These are phyloP conservation scores for Euphydryas editha DNA, from an alignment of 2,888 invertebrate genomes.

Conservation along the genomic window DNA sequence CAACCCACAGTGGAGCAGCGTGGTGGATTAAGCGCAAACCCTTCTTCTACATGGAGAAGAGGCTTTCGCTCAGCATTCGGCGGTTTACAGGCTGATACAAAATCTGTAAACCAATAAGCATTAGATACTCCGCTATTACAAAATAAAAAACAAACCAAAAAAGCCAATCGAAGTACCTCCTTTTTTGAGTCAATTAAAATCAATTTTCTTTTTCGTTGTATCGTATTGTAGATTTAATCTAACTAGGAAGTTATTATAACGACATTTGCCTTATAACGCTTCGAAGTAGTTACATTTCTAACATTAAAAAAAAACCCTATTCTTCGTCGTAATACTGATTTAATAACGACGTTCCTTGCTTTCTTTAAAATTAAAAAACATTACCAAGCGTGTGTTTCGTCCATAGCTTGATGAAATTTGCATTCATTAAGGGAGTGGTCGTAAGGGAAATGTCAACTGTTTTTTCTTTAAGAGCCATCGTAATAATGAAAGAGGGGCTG, in stretches of 20 bases:
- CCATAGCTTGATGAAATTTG: conserved; percentile 70
- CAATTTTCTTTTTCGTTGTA: neutral
- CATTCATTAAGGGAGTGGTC: conserved; percentile 72
- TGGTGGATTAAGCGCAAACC: too few species aligned
- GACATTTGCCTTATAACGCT: conserved; percentile 3
- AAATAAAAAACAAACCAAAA: neutral
- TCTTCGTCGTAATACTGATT: conserved; percentile 31
- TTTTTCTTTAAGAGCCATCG: conserved; percentile 56
- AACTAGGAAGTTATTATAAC: conserved; percentile 5
- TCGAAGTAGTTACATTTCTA: conserved; percentile 4
- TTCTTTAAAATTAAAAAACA: conserved; percentile 60
- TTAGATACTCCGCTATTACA: too few species aligned
- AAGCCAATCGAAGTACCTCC: neutral
- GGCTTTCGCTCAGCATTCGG: too few species aligned
- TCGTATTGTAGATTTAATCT: neutral
- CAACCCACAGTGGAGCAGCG: too few species aligned
- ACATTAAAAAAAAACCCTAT: conserved; percentile 13
- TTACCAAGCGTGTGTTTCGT: conserved; percentile 60
- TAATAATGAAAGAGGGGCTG: conserved; percentile 45
- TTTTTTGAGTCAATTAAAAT: neutral
- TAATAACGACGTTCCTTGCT: conserved; percentile 41
- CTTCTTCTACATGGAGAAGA: too few species aligned
- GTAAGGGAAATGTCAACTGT: conserved; percentile 58
- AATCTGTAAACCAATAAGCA: too few species aligned
- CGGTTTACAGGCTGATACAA: too few species aligned